Base-by-base conservation (phyloP, 2,113 vertebrate genomes). In the Macrotis lagotis region DNA sequence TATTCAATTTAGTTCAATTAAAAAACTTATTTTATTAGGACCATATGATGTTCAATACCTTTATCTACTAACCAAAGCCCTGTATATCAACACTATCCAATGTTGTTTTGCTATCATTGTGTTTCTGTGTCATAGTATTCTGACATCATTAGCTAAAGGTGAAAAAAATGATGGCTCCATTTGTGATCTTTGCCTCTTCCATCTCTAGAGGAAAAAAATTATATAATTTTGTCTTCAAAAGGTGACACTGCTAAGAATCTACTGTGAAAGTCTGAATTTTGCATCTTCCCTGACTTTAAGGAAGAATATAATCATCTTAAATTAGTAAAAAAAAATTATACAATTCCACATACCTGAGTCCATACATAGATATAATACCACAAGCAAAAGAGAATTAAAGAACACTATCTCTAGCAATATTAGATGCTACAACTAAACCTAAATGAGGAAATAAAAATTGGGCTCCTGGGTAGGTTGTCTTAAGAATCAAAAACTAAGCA, bases 91-190 rank as follows among this genome's bases (percentile, higher is more conserved):
- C 90, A 55, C 92, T 90, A 11, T 16, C 26, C 47, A 55, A 24
- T 83, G 12, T 90, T 92, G 90, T 50, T 31, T 94, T 66, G 96
- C 91, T 44, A 96, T 92, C 26, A 74, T 25, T 44, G 93, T 4
- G n/a, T 90, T 91, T 7, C 59, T 22, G 48, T 94, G 91, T 90
- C 91, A 22, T 66, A 49, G 7, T 48, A 2, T 25, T 90, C 37
- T 92, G 12, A 88, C 55, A 90, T 91, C 91, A 92, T 25, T 50
- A 94, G 6, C 50, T 22, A 96, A 90, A 50, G 4, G 47, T n/a
- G 31, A 91, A 96, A 93, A 92, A 95, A 89, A 93, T 31, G 24
- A 97, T 94, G 19, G 48, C 25, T 93, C 92, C 51, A 89, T 12
- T 91, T 48, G 48, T 48, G 93, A 88, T 88, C 89, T 96, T 51